Evolutionary conservation across 2,888 invertebrate genomes (phyloP).

Genomic region (Horisme vitalbata): DNA sequence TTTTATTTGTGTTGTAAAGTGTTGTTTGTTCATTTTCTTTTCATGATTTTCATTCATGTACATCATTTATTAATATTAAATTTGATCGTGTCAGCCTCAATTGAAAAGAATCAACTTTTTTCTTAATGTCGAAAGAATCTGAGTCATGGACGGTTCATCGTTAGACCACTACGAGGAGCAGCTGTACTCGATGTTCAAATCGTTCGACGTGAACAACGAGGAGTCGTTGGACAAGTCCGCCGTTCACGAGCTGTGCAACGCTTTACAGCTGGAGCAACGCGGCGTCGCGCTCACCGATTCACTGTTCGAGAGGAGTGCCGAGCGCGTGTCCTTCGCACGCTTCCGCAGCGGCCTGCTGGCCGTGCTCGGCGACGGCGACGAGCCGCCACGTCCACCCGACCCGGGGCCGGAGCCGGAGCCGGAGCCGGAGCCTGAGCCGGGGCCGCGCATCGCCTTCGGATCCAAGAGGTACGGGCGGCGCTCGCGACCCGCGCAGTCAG

Average conservation of each 20-base stretch:
- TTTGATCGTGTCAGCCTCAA: too few species aligned
- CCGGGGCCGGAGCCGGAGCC: conserved; percentile 72
- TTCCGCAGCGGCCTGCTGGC: conserved; percentile 90
- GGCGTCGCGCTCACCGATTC: conserved; percentile 84
- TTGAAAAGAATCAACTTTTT: too few species aligned
- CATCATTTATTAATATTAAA: too few species aligned
- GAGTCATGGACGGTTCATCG: conserved; percentile 63
- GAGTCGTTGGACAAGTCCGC: conserved; percentile 87
- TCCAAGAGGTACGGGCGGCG: conserved; percentile 90
- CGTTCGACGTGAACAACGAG: conserved; percentile 87
- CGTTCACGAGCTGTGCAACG: conserved; percentile 87
- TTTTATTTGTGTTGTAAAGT: too few species aligned
- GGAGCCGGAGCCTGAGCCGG: conserved; percentile 85
- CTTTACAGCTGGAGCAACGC: conserved; percentile 90
- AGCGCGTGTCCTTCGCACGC: conserved; percentile 85
- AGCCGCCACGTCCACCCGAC: conserved; percentile 80
- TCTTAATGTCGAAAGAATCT: too few species aligned
- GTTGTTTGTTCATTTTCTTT: too few species aligned
- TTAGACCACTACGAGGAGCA: conserved; percentile 92
- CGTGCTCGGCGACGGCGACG: conserved; percentile 82
- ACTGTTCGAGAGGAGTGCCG: conserved; percentile 70
- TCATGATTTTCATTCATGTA: too few species aligned
- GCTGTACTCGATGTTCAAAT: conserved; percentile 90
- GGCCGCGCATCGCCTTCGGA: conserved; percentile 88
- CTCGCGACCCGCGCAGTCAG: conserved; percentile 81